Evolutionary conservation across 2,888 invertebrate species (phyloP).

Genomic region (Phanerotoma sp.): DNA sequence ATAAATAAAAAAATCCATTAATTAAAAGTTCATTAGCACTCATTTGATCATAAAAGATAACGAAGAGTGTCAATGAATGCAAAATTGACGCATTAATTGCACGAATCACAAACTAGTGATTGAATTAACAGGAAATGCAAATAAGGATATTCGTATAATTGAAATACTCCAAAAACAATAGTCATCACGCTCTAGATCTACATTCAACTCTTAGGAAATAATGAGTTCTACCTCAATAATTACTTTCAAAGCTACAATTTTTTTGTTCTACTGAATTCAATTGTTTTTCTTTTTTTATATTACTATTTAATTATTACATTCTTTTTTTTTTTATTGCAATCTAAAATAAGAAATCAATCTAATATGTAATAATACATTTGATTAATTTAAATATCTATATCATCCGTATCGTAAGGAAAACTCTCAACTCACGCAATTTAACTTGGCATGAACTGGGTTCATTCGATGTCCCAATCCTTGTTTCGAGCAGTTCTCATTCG

Average conservation of each 20-base stretch:
- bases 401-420: conserved; percentile 4
- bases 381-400: conserved; percentile 8
- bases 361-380: conserved; percentile 1
- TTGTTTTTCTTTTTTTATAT: neutral
- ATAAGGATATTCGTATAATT: conserved; percentile 12
- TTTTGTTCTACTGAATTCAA: neutral
- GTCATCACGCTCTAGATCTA: neutral
- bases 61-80: neutral
- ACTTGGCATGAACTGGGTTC: conserved; percentile 14
- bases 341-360: neutral
- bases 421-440: conserved; percentile 15
- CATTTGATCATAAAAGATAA: neutral
- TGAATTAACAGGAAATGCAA: conserved; percentile 6
- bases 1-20: neutral
- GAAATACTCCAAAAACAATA: conserved; percentile 12
- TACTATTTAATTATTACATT: neutral
- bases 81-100: neutral
- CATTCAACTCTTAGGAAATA: conserved; percentile 3
- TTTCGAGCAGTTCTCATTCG: conserved; percentile 16
- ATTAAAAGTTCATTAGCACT: neutral
- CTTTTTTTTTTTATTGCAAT: neutral
- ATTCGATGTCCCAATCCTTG: conserved; percentile 15
- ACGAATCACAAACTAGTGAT: conserved; percentile 2
- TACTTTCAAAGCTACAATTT: neutral
- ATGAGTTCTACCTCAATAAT: conserved; percentile 8